Percentiles rank a stretch among this genome's conserved stretches.
phyloP scores from a whole-genome alignment of 1,140 invertebrate species.

The Steinernema khuongi region DNA sequence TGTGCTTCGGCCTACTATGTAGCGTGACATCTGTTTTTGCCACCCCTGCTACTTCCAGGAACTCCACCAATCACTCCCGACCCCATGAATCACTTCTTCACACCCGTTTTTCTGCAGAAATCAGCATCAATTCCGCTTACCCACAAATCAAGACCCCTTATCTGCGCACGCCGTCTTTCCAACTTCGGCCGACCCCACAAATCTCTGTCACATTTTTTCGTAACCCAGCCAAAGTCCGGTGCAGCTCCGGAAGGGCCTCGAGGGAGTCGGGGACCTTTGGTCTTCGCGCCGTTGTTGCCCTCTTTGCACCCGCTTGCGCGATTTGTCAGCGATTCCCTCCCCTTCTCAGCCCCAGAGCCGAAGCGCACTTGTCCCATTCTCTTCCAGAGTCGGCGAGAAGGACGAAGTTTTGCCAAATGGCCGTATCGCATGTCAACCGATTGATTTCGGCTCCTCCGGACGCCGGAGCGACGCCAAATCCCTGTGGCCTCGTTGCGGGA shows the following conservation, averaged over 20 bases:
- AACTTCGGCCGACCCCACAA: neutral
- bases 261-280: neutral
- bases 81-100: too few species aligned
- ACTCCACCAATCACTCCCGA: too few species aligned
- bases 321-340: neutral
- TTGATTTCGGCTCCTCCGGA: neutral
- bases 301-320: neutral
- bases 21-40: too few species aligned
- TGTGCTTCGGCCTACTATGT: too few species aligned
- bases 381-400: neutral
- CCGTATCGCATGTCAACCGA: conserved; percentile 16
- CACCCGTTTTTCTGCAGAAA: too few species aligned
- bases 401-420: neutral
- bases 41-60: too few species aligned
- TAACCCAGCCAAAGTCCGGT: too few species aligned
- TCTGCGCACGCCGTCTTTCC: neutral
- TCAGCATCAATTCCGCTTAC: neutral
- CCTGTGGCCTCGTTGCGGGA: conserved; percentile 7
- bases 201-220: conserved; percentile 7
- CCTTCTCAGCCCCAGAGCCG: neutral
- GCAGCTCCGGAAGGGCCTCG: neutral
- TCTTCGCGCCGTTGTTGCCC: neutral
- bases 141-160: neutral
- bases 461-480: neutral
- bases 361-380: neutral